Percentiles rank a stretch among this genome's conserved stretches.
Conservation (phyloP, 2,888 invertebrate genomes). For the Sipha maydis region DNA sequence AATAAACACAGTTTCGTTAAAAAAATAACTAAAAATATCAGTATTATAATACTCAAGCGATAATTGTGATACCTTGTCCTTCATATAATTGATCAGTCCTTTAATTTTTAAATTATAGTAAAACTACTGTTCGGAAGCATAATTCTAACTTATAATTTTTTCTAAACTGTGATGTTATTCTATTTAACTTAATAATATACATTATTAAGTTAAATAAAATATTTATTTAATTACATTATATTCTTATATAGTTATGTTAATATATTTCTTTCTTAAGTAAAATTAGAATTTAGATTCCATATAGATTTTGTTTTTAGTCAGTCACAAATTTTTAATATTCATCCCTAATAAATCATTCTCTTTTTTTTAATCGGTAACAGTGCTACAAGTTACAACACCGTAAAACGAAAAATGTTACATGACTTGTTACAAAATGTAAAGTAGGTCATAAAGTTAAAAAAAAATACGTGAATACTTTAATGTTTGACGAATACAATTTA, state of each 20-base stretch:
- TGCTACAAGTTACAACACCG: not conserved
- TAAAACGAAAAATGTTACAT: not conserved
- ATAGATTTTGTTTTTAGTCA: not conserved
- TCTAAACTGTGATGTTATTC: too few relatives aligned
- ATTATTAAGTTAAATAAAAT: not conserved
- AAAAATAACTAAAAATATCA: not conserved
- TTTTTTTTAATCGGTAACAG: too few relatives aligned
- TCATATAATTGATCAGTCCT: too few relatives aligned
- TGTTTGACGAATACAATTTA: not conserved
- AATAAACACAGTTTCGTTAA: not conserved
- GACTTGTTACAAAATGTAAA: not conserved
- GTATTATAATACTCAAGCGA: not conserved
- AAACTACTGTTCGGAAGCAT: too few relatives aligned
- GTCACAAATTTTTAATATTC: not conserved
- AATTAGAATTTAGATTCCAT: not conserved
- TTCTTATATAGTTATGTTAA: not conserved
- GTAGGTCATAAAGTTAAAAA: not conserved
- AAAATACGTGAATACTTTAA: not conserved
- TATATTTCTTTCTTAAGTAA: too few relatives aligned
- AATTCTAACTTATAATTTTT: too few relatives aligned
- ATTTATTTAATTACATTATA: not conserved
- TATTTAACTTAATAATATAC: too few relatives aligned
- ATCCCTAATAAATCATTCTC: too few relatives aligned
- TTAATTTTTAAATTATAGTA: too few relatives aligned
- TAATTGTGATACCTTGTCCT: too few relatives aligned